phyloP scores from a whole-genome alignment of 2,888 invertebrate species.

The Vannuccia rotundouncinata region DNA sequence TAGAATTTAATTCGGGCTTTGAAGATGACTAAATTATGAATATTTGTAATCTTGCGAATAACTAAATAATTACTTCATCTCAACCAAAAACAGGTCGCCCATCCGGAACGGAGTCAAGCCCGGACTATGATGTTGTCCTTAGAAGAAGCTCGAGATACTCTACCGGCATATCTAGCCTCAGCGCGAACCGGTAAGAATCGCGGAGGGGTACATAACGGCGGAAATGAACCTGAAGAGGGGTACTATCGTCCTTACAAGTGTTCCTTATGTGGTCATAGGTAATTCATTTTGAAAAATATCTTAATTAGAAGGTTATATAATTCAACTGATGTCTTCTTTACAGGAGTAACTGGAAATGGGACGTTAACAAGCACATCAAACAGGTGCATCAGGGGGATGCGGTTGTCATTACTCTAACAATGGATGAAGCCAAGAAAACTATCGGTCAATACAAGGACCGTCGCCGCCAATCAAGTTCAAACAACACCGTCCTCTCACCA shows the following conservation, averaged over 20 bases:
- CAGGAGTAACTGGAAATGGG: constrained; percentile 92
- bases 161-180: constrained; percentile 36
- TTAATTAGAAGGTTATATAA: neutral
- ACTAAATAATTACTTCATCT: neutral
- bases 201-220: neutral
- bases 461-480: neutral
- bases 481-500: neutral
- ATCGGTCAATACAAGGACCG: constrained; percentile 44
- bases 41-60: neutral
- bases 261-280: constrained; percentile 66
- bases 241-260: constrained; percentile 77
- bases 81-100: constrained; percentile 41
- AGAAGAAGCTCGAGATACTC: constrained; percentile 50
- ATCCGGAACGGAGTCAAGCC: constrained; percentile 44
- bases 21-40: neutral
- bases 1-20: too few relatives aligned
- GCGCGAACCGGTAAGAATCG: constrained; percentile 9
- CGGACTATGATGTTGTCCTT: constrained; percentile 48
- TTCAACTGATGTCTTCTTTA: constrained; percentile 59
- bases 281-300: neutral
- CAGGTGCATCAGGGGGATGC: constrained; percentile 45
- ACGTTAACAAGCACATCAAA: constrained; percentile 88
- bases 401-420: constrained; percentile 44
- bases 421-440: constrained; percentile 45
- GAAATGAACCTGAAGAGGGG: constrained; percentile 34